A percentile compares a stretch with the other conserved stretches of the same genome.
Evolutionary conservation across 2,113 vertebrate genomes (phyloP).

Genomic region (Thunnus thynnus): DNA sequence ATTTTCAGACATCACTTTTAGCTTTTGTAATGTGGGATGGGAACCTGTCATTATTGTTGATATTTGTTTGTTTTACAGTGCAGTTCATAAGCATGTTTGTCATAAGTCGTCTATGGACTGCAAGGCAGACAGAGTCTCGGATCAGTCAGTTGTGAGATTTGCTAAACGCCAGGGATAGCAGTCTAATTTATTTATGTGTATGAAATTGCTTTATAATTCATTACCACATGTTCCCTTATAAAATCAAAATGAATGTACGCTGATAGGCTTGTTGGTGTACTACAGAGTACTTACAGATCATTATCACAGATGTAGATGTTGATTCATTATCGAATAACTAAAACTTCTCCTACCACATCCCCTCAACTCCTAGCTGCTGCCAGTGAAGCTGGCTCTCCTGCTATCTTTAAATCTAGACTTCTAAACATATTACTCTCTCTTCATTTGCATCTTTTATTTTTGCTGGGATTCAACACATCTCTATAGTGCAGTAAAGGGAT

Average conservation of each 20-base stretch:
- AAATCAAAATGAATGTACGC: constrained; percentile 38
- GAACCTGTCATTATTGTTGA: not conserved
- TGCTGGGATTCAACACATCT: not conserved
- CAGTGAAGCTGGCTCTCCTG: not conserved
- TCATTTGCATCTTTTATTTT: not conserved
- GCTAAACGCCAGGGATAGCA: constrained; percentile 13
- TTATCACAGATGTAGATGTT: constrained; percentile 2
- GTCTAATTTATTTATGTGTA: constrained; percentile 47
- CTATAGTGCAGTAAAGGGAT: not conserved
- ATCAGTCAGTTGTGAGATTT: constrained; percentile 10
- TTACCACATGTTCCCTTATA: constrained; percentile 23
- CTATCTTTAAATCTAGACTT: not conserved
- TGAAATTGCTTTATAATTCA: constrained; percentile 50
- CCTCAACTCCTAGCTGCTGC: too few species aligned
- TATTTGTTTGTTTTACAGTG: not conserved
- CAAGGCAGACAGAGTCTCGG: constrained; percentile 8
- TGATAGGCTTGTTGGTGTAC: not conserved
- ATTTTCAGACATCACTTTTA: too few species aligned
- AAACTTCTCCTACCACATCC: not conserved
- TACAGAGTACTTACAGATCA: not conserved
- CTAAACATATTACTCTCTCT: not conserved
- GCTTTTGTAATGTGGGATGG: not conserved
- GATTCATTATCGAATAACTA: not conserved
- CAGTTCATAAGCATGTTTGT: not conserved
- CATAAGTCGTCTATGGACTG: not conserved